Conservation (phyloP, 2,888 invertebrate genomes). For the Amblyteles armatorius region DNA sequence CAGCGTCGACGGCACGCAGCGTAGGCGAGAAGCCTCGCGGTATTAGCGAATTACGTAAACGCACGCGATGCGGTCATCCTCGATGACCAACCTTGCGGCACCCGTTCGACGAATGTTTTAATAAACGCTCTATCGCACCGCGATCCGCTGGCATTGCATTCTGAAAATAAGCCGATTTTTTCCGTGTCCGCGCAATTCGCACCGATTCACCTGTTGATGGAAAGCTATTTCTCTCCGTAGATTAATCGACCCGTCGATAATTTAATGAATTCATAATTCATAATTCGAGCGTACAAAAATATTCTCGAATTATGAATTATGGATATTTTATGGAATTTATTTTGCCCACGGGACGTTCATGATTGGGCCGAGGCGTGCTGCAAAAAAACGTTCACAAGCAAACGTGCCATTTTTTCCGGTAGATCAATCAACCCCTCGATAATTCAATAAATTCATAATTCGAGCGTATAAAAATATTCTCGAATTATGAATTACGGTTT, state of each 20-base stretch:
- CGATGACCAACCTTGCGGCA: slow-evolving; percentile 52
- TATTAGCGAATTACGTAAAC: slow-evolving; percentile 61
- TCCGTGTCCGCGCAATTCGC: neutral
- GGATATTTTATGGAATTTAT: no score
- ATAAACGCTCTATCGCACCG: slow-evolving; percentile 39
- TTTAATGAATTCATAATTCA: no score
- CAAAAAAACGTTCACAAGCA: no score
- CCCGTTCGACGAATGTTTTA: slow-evolving; percentile 44
- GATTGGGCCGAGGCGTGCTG: neutral
- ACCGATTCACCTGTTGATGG: slow-evolving; percentile 22
- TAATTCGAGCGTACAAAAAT: no score
- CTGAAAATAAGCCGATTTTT: neutral
- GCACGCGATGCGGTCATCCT: slow-evolving; percentile 68
- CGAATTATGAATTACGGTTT: no score
- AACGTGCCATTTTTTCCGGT: no score
- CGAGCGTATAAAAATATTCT: no score
- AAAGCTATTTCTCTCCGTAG: neutral
- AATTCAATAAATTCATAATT: no score
- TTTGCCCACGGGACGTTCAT: neutral
- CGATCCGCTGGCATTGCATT: slow-evolving; percentile 25
- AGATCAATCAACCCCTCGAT: no score
- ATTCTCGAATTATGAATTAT: no score
- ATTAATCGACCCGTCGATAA: neutral
- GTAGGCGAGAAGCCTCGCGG: neutral
- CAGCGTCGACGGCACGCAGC: slow-evolving; percentile 3